Base-by-base conservation (phyloP, 64 coral and sea anemone species). In the Porites australiensis region DNA sequence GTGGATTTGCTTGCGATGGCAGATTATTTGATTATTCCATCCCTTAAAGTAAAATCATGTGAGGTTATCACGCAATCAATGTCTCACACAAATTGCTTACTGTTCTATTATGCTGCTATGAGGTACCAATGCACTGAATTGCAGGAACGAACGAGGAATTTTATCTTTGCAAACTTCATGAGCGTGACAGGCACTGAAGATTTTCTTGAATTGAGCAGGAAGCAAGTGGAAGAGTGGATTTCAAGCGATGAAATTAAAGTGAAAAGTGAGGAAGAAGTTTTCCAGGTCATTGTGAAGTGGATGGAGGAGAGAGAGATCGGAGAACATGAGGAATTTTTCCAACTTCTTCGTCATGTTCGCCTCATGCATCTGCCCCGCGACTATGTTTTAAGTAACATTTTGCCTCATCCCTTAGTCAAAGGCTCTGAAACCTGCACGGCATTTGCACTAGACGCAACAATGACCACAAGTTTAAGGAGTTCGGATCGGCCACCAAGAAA, bases 231-330 rank as follows among this genome's bases (percentile, higher is more conserved):
- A 13, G 89, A 91, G 66, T 84, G 81, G 66, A 91, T 91, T 43
- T 91, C 89, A 21, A 79, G 89, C 20, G 89, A 91, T 72, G 67
- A 83, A 69, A 91, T 91, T 51, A 59, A 59, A 74, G 79, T 91
- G 43, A 91, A 91, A 77, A 82, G 82, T 27, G 89, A 91, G 54
- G 89, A 91, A 84, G 89, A 91, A 16, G 89, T 91, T 75, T 91
- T 83, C 14, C 78, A 91, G 52, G 79, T 71, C 58, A 71, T 91
- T 20, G 52, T 91, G 5, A 91, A 50, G 55, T 91, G 89, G 89
- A 91, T 91, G 63, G 83, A 58, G n/a, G 44, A 62, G 2, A 81
- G 74, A 8, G 88, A 90, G 64, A 47, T 44, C 43, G 47, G 78
- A 59, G 73, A 81, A 91, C 79, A 68, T 9, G 11, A 71, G 9